Base-by-base conservation (phyloP, 35 echinoderm and acorn worm genomes). In the Heliocidaris tuberculata region DNA sequence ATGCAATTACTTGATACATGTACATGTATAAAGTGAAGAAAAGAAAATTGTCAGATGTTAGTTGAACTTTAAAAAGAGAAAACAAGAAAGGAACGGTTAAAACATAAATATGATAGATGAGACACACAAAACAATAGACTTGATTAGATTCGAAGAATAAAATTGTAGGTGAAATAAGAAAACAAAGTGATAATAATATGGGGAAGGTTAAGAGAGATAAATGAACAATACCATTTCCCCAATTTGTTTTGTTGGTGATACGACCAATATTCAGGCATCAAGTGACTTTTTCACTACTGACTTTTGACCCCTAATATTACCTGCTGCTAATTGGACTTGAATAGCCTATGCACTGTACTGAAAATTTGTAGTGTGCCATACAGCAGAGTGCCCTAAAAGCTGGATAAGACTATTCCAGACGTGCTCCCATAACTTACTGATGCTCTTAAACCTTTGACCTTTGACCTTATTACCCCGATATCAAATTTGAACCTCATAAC, bases 51-150 rank as follows among this genome's bases (percentile, higher is more conserved):
- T 17, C 31, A n/a, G 30, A 50, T 78, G 65, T 78, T 78, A 78
- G 65, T 27, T 78, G 27, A 78, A 78, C 65, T 78, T 78, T 78
- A 19, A 78, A 78, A 56, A 78, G 65, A 78, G 65, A 78, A 78
- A 27, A 78, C 65, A 78, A 19, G 27, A 78, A n/a, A 71, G 24
- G 65, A 78, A 78, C 8, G 65, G 59, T 50, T 50, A 59, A 88
- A 48, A 93, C 48, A 42, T 30, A 12, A 54, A 27, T 30, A 24
- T 42, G 31, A 42, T 13, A 93, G 91, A 35, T 32, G 88, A 91
- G 88, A 90, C 17, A n/a, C 9, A 93, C 24, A 93, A 13, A 93
- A 48, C 48, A 93, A 49, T 93, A 54, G 91, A 78, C 2, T n/a
- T 78, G 65, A 78, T 78, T n/a, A 78, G 65, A 78, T 27, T n/a